Base-by-base conservation (phyloP, 2,113 vertebrate species). In the Empidonax alnorum region DNA sequence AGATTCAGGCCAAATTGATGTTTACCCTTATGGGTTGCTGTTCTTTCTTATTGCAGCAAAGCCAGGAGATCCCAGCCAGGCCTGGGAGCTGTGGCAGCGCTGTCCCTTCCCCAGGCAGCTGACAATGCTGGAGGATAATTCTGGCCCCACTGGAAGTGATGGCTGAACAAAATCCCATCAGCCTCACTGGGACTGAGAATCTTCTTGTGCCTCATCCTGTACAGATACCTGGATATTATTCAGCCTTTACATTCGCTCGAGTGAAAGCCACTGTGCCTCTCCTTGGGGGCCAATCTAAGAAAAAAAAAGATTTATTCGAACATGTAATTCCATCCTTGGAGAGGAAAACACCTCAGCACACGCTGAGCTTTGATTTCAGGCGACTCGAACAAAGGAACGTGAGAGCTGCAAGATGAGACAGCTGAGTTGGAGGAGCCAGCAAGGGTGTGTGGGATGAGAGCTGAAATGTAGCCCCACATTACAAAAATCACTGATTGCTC, bases 241-340 rank as follows among this genome's bases (percentile, higher is more conserved):
- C 63, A 74, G 49, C 66, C 13, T 19, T 56, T 53, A 6, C 4
- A 0, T 2, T 52, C 3, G 4, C 33, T 37, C 30, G 13, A 15
- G 67, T 22, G 59, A 66, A 86, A 93, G 52, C 15, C 27, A 5
- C 61, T 44, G 73, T 33, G 28, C 18, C 4, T 42, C 62, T 84
- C 23, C 31, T 52, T 23, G 37, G 22, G 22, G n/a, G 39, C 25
- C n/a, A 79, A 9, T 6, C 37, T 8, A 14, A 42, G 24, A 33
- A 50, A 66, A 35, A 35, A 67, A 63, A 17, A 22, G 2, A n/a
- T 27, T 56, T 31, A 17, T 50, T 89, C 35, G 20, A 44, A 22
- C 2, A 2, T 0, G 0, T 41, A 46, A 80, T 63, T 25, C 47
- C 52, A 16, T 21, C 44, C 37, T 58, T 33, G 0, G 2, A 31